phyloP scores from a whole-genome alignment of 2,113 vertebrate genomes.

The Alaudala cheleensis region DNA sequence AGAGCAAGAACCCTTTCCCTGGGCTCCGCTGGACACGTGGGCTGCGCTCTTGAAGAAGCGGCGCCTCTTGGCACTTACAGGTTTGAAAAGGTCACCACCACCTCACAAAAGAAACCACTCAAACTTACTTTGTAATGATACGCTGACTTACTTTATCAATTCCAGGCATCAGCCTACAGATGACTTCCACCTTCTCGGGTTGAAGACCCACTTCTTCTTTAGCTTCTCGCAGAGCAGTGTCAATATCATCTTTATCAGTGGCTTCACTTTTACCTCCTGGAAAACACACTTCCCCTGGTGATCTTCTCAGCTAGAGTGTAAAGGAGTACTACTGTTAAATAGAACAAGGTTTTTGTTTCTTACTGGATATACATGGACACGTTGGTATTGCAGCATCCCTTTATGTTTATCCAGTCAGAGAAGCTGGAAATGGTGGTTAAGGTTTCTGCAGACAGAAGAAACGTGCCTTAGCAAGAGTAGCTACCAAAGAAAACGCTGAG shows the following conservation, averaged over 20 bases:
- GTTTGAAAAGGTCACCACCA: neutral
- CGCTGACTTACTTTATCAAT: constrained; percentile 71
- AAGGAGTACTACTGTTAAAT: neutral
- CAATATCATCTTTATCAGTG: constrained; percentile 79
- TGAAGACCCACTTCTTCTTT: constrained; percentile 88
- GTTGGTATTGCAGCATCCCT: neutral
- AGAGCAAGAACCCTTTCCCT: neutral
- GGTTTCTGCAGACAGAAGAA: neutral
- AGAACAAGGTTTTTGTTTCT: neutral
- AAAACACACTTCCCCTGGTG: constrained; percentile 91
- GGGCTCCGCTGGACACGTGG: neutral
- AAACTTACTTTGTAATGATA: neutral
- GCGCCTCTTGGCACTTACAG: neutral
- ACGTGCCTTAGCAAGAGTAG: neutral
- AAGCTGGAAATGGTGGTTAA: neutral
- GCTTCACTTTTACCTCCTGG: constrained; percentile 89
- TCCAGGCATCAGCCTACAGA: constrained; percentile 82
- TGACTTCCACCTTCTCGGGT: constrained; percentile 80
- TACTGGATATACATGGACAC: neutral
- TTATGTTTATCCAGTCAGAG: neutral
- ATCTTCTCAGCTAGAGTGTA: constrained; percentile 79
- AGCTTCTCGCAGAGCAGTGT: constrained; percentile 90
- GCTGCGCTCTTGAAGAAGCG: accelerated
- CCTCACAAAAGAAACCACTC: neutral
- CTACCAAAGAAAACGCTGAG: neutral